A percentile compares a stretch with the other conserved stretches of the same genome.
Evolutionary conservation across 2,113 vertebrate genomes (phyloP).

Genomic region (Coptodon bakossiorum): DNA sequence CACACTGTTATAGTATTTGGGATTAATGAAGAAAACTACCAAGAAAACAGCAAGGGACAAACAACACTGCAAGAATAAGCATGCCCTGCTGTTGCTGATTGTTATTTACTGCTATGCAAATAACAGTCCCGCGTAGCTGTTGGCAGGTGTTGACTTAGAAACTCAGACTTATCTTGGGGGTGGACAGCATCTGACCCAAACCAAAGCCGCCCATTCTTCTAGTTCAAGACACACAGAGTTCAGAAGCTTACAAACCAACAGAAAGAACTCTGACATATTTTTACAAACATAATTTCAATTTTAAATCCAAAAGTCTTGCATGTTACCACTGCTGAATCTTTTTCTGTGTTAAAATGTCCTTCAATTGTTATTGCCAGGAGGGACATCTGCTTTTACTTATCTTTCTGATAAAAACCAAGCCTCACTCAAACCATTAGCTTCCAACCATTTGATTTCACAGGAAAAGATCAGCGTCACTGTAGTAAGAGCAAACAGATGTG

Average conservation of each 20-base stretch:
- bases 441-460: constrained; percentile 34
- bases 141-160: neutral
- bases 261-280: neutral
- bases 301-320: neutral
- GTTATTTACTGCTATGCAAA: neutral
- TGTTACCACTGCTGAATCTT: neutral
- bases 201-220: neutral
- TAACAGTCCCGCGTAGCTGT: neutral
- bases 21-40: neutral
- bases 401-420: neutral
- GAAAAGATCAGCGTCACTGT: constrained; percentile 34
- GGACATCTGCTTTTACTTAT: neutral
- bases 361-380: neutral
- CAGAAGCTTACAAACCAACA: neutral
- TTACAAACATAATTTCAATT: neutral
- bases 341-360: neutral
- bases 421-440: constrained; percentile 38
- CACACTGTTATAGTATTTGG: neutral
- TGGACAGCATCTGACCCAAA: neutral
- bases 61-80: neutral
- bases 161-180: neutral
- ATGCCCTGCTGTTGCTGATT: neutral
- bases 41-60: neutral
- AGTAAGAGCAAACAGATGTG: neutral
- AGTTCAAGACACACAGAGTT: neutral